Evolutionary conservation across 2,797 vertebrate species (phyloP), one percentile per base, ranked within the genome.

Genomic region (Siniperca undulata): DNA sequence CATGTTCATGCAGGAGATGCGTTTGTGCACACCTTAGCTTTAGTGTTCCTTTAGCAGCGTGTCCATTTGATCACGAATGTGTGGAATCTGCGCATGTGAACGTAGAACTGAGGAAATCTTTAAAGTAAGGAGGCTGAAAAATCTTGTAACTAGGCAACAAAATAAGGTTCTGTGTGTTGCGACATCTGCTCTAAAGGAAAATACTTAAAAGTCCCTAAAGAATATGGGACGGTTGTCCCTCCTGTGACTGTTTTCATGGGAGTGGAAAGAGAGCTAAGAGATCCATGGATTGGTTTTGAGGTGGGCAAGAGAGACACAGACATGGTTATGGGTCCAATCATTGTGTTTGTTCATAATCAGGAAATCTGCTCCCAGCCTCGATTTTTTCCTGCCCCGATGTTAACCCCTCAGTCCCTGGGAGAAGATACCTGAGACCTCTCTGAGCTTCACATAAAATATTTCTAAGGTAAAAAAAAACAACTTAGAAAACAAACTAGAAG

Each of bases 61-160:
- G 34, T 60, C 60, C 76, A 55, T 68, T 55, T 74, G 50, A 78
- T 67, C 44, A 52, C 9, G 6, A 16, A n/a, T 2, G 13, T 53
- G 27, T 24, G 16, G n/a, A 40, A 34, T 48, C 7, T 42, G 38
- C 16, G 38, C 2, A 36, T 61, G 59, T 36, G 38, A 53, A 80
- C 19, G 17, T 24, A 46, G 1, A 0, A 59, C 62, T 19, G 36
- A 75, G 42, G 55, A 67, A 13, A 69, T 66, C 30, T 68, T 75
- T 85, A 62, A 88, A 83, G 67, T 64, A 53, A 66, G 50, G 22
- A 76, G 34, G 58, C 38, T 60, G 53, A 71, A 72, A 74, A 74
- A 78, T 65, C 48, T 62, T 75, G 88, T 90, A 91, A 85, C 89
- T 67, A 90, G 85, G 91, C 91, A 95, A 94, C 91, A 89, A 87